phyloP scores from a whole-genome alignment of 1,140 invertebrate species.

The Trichoplusia ni region DNA sequence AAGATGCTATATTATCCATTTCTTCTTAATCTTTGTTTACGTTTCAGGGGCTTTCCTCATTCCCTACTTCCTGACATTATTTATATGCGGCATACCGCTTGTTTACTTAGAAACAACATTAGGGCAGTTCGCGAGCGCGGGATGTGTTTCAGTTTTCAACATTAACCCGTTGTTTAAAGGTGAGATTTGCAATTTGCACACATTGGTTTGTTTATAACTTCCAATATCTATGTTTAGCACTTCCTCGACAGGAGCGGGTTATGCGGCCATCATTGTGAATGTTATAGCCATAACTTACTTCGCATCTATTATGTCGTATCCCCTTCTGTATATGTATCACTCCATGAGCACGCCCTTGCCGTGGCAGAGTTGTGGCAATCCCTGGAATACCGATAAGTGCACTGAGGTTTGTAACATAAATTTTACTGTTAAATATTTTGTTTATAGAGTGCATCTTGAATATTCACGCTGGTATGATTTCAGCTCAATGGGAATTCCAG shows the following conservation, averaged over 20 bases:
- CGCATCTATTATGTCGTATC: slow-evolving; percentile 96
- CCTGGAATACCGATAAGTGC: slow-evolving; percentile 93
- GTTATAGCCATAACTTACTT: slow-evolving; percentile 96
- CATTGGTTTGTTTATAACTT: slow-evolving; percentile 16
- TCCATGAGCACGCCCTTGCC: slow-evolving; percentile 88
- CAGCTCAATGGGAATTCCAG: slow-evolving; percentile 66
- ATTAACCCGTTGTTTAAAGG: slow-evolving; percentile 94
- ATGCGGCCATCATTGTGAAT: slow-evolving; percentile 92
- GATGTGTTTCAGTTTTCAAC: slow-evolving; percentile 90
- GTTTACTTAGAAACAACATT: slow-evolving; percentile 95
- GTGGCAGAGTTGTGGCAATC: slow-evolving; percentile 93
- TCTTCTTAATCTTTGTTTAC: not conserved
- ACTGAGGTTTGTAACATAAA: slow-evolving; percentile 73
- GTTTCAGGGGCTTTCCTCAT: slow-evolving; percentile 89
- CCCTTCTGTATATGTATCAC: slow-evolving; percentile 91
- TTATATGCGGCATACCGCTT: slow-evolving; percentile 92
- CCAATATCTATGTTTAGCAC: slow-evolving; percentile 28
- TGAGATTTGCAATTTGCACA: slow-evolving; percentile 71
- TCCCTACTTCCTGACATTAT: slow-evolving; percentile 88
- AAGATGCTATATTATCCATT: not conserved
- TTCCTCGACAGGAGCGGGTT: slow-evolving; percentile 88
- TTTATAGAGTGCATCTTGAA: slow-evolving; percentile 7
- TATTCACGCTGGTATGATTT: slow-evolving; percentile 36
- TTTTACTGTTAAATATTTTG: slow-evolving; percentile 23
- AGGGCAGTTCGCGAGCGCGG: slow-evolving; percentile 92